Evolutionary conservation across 2,888 invertebrate genomes (phyloP).

Genomic region (Therioaphis trifolii): DNA sequence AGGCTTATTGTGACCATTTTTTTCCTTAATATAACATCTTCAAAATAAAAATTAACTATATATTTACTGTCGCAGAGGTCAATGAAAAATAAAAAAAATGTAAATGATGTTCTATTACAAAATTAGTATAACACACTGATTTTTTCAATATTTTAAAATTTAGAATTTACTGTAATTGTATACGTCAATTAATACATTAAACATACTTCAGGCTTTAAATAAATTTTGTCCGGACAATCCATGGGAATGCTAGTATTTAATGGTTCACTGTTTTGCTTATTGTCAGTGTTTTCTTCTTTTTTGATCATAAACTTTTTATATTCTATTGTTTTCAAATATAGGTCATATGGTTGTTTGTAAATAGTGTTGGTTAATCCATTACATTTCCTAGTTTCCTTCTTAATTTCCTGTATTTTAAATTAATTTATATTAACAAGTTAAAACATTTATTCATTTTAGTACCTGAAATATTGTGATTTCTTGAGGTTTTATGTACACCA

Average conservation of each 20-base stretch:
- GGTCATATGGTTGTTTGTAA: constrained; percentile 47
- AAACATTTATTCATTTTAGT: not conserved
- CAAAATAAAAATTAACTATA: too few species aligned
- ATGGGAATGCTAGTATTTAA: constrained; percentile 16
- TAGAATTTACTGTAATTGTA: too few species aligned
- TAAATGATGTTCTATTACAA: too few species aligned
- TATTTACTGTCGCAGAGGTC: too few species aligned
- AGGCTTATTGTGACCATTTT: too few species aligned
- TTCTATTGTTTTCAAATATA: constrained; percentile 51
- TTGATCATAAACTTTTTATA: constrained; percentile 34
- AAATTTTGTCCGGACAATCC: constrained; percentile 36
- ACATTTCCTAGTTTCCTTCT: constrained; percentile 29
- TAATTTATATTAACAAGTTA: not conserved
- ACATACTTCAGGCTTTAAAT: constrained; percentile 34
- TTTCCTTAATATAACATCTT: too few species aligned
- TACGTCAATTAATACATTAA: too few species aligned
- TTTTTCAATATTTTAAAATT: too few species aligned
- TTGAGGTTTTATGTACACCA: constrained; percentile 19
- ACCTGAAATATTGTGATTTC: constrained; percentile 51
- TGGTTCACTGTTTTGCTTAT: not conserved
- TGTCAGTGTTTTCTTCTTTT: not conserved
- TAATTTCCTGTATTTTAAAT: constrained; percentile 11
- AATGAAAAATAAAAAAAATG: too few species aligned
- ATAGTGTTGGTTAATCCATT: constrained; percentile 35
- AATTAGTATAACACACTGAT: too few species aligned